phyloP scores from a whole-genome alignment of 2,797 vertebrate genomes.

The Enteromius trimaculatus region DNA sequence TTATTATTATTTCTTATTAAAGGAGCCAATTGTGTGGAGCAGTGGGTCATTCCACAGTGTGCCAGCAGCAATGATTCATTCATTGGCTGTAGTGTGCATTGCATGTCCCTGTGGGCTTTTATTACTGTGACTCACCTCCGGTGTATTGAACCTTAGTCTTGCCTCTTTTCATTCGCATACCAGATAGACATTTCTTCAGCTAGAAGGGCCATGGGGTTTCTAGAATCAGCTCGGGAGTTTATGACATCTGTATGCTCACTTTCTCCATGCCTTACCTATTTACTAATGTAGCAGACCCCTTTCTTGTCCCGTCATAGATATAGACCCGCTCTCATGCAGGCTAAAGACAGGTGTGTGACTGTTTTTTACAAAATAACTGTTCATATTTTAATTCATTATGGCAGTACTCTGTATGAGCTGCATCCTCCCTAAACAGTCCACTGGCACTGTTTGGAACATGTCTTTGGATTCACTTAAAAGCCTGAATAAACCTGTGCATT shows the following conservation, averaged over 20 bases:
- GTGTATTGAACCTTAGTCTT: conserved; percentile 29
- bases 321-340: not conserved
- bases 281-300: conserved; percentile 10
- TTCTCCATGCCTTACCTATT: not conserved
- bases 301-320: conserved; percentile 13
- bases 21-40: conserved; percentile 2
- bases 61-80: conserved; percentile 32
- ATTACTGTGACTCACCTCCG: conserved; percentile 39
- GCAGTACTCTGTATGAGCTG: not conserved
- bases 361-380: not conserved
- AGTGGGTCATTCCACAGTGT: conserved; percentile 22
- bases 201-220: conserved; percentile 16
- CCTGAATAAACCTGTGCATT: conserved; percentile 44
- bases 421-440: not conserved
- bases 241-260: conserved; percentile 15
- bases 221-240: conserved; percentile 3
- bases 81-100: conserved; percentile 21
- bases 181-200: not conserved
- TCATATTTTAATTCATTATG: not conserved
- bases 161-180: conserved; percentile 5
- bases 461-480: conserved; percentile 59
- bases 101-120: conserved; percentile 48
- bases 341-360: conserved; percentile 11
- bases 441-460: conserved; percentile 16
- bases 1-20: conserved; percentile 5